These are phyloP conservation scores for Turritopsis rubra DNA, from an alignment of 30 jellyfish, hydroid and myxozoan genomes.

Conservation along the genomic window DNA sequence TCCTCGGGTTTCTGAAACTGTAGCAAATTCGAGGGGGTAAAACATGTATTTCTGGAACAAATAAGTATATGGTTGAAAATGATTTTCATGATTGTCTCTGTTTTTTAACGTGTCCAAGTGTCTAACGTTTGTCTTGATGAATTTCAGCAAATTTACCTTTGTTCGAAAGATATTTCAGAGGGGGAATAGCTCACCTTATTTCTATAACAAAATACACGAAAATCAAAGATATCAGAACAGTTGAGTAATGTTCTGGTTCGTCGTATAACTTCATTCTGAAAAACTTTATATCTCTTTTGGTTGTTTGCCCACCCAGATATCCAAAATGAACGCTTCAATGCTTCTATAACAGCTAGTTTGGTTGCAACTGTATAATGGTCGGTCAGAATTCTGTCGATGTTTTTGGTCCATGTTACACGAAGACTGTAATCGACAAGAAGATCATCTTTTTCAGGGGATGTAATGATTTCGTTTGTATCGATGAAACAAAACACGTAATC, in stretches of 20 bases:
- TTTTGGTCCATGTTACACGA: neutral
- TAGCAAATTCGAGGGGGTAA: too few relatives aligned
- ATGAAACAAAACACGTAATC: conserved; percentile 12
- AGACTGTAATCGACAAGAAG: neutral
- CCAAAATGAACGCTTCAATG: neutral
- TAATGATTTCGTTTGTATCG: neutral
- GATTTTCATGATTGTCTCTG: too few relatives aligned
- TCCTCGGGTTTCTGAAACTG: too few relatives aligned
- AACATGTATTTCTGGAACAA: too few relatives aligned
- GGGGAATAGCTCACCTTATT: neutral
- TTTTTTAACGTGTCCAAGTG: too few relatives aligned
- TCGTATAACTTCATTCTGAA: neutral
- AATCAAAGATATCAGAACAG: neutral
- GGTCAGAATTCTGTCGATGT: neutral
- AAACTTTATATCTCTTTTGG: neutral
- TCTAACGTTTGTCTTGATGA: too few relatives aligned
- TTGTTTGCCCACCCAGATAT: conserved; percentile 9
- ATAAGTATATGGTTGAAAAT: too few relatives aligned
- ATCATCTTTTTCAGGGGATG: neutral
- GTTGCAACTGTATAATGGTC: neutral
- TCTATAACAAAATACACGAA: neutral
- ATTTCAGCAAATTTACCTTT: neutral
- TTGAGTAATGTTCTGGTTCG: neutral
- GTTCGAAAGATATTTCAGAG: neutral
- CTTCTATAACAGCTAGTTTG: neutral